Evolutionary conservation across 2,888 invertebrate species (phyloP).

Genomic region (Eilema caniola): DNA sequence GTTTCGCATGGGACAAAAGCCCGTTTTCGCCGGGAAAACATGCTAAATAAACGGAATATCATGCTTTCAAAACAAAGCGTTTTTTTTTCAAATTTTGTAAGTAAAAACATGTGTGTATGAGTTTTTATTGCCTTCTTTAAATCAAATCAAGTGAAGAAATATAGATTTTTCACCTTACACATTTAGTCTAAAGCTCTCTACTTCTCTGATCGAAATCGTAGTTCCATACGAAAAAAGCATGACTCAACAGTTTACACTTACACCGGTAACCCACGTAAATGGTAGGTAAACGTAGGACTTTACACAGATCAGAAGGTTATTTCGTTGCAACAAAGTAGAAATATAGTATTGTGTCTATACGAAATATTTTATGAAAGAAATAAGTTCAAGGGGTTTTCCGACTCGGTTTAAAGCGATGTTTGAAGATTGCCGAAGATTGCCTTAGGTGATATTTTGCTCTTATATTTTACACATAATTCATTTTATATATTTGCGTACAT

Average conservation of each 20-base stretch:
- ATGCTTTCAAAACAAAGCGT: too few relatives aligned
- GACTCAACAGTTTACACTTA: background rate
- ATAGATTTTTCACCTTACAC: background rate
- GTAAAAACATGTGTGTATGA: too few relatives aligned
- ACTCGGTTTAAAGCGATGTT: background rate
- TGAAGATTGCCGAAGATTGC: background rate
- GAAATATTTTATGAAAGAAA: background rate
- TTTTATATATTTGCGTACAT: too few relatives aligned
- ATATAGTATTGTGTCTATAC: background rate
- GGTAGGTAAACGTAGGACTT: background rate
- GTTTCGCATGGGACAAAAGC: too few relatives aligned
- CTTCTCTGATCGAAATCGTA: background rate
- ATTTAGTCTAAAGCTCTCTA: too few relatives aligned
- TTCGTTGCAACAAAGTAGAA: background rate
- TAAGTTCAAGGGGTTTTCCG: background rate
- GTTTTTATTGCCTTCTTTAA: too few relatives aligned
- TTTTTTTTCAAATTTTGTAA: too few relatives aligned
- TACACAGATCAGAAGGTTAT: background rate
- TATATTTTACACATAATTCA: too few relatives aligned
- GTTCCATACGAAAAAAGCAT: background rate
- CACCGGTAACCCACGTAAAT: background rate
- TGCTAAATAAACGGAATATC: too few relatives aligned
- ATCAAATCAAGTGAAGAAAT: too few relatives aligned
- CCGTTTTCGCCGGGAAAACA: too few relatives aligned
- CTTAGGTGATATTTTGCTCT: background rate